Conservation (phyloP, 2,113 vertebrate species). For the Orientallactaga bullata region DNA sequence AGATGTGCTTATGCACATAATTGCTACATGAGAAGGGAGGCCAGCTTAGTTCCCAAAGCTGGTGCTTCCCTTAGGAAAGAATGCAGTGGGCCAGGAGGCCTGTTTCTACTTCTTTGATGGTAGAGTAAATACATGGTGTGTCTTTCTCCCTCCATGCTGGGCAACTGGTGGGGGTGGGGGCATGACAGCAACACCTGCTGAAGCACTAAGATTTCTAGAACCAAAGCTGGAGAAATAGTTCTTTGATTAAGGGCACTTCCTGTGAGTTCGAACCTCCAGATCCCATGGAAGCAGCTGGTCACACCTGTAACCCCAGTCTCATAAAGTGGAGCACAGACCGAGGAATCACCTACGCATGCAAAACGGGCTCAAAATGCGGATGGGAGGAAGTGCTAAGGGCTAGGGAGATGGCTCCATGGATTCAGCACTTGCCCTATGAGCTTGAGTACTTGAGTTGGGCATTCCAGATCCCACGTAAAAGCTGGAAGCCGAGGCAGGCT, state of each 20-base stretch:
- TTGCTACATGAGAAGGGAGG: conserved; percentile 56
- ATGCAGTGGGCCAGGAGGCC: rapidly evolving
- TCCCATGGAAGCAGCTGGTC: not conserved
- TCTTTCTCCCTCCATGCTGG: not conserved
- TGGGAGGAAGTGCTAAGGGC: not conserved
- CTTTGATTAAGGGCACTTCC: not conserved
- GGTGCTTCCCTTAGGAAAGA: conserved; percentile 42
- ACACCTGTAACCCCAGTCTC: not conserved
- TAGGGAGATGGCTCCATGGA: too few relatives aligned
- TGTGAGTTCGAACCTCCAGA: not conserved
- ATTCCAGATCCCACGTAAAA: too few relatives aligned
- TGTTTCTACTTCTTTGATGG: not conserved
- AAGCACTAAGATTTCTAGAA: conserved; percentile 6
- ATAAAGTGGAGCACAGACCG: not conserved
- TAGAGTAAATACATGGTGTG: not conserved
- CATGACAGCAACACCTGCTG: not conserved
- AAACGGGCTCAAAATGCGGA: not conserved
- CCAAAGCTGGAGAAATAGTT: not conserved
- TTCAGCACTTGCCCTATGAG: too few relatives aligned
- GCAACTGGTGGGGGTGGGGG: not conserved
- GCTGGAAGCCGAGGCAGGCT: too few relatives aligned
- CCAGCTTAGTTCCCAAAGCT: not conserved
- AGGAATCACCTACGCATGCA: too few relatives aligned
- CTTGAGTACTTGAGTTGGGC: too few relatives aligned
- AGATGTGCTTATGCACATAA: conserved; percentile 73